phyloP scores from a whole-genome alignment of 2,113 vertebrate genomes.

The Odontophorus gujanensis region DNA sequence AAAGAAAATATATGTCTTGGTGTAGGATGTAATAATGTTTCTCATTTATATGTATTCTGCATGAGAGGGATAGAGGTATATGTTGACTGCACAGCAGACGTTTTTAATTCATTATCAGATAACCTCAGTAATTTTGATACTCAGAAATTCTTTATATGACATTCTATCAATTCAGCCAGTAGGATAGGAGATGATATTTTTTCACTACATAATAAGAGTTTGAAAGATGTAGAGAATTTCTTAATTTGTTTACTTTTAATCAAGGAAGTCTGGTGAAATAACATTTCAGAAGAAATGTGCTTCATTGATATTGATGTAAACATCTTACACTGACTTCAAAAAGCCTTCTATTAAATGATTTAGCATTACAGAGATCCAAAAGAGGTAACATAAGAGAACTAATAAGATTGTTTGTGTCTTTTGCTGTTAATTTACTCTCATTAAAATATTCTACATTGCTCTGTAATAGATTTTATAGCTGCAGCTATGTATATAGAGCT shows the following conservation, averaged over 20 bases:
- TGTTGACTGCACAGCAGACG: not conserved
- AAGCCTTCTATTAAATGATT: not conserved
- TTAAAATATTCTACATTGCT: not conserved
- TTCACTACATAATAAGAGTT: not conserved
- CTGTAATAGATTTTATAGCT: not conserved
- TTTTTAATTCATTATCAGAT: not conserved
- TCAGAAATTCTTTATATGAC: not conserved
- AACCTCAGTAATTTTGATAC: not conserved
- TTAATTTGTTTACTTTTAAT: not conserved
- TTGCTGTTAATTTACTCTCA: not conserved
- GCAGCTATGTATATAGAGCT: not conserved
- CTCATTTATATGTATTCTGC: not conserved
- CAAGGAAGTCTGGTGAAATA: not conserved
- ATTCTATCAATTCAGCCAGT: not conserved
- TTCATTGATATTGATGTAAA: not conserved
- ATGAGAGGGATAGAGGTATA: not conserved
- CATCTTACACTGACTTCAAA: not conserved
- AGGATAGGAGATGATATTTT: not conserved
- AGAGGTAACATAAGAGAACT: not conserved
- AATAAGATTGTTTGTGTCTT: not conserved
- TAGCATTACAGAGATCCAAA: not conserved
- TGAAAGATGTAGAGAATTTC: not conserved
- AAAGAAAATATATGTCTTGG: not conserved
- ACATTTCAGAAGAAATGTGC: not conserved
- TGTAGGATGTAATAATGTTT: not conserved